Base-by-base conservation (phyloP, 2,797 vertebrate species). In the Myotis pilosus region DNA sequence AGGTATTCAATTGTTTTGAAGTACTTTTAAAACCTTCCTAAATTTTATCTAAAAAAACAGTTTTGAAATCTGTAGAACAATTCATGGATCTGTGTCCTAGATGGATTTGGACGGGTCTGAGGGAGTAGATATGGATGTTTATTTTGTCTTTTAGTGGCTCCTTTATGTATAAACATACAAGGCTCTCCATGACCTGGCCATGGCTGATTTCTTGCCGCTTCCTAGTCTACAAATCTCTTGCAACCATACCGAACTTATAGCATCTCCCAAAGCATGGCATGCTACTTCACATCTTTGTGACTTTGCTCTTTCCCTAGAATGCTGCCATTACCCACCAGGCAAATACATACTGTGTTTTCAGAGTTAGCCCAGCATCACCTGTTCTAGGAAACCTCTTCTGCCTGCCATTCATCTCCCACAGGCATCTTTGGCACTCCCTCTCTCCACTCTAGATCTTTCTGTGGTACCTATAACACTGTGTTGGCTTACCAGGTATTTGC, bases 31-130 rank as follows among this genome's bases (percentile, higher is more conserved):
- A 87, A n/a, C 15, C 44, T 74, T 60, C 28, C 6, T 36, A 55
- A 66, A 84, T 68, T 87, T 93, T 41, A 93, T 53, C 41, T 92
- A 64, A 94, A 87, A 81, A 25, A 38, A 36, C 19, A 51, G 22
- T 75, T 74, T 60, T 71, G 47, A 93, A 71, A 89, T 81, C 23
- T 85, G 20, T 23, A 20, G 23, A 38, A 33, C 22, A 72, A 60
- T 80, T 86, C 68, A 55, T 66, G 17, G 60, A 55, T 62, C 55
- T 44, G 71, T 15, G 74, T 55, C n/a, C 72, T 55, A 30, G 60
- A 22, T 64, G 51, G 76, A 76, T 41, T 74, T 83, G 33, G 53
- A 36, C 20, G 8, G 33, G 91, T 60, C 11, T 79, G 2, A 81
- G 71, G 12, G 22, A 11, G 6, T 23, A 64, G 44, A 66, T 36